Conservation (phyloP, 2,113 vertebrate species). For the Turdus rufiventris region DNA sequence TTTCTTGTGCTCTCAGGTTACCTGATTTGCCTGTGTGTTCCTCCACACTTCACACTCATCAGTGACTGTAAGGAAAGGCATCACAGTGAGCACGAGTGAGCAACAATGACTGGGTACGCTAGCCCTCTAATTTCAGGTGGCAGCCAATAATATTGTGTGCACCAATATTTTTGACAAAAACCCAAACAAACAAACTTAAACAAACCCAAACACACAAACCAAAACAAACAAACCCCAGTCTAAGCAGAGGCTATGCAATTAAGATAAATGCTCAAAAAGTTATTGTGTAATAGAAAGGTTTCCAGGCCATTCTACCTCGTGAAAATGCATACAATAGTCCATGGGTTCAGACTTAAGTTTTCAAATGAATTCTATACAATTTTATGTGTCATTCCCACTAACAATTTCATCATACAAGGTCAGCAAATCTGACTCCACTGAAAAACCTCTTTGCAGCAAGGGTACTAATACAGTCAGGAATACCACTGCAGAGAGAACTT, state of each 20-base stretch:
- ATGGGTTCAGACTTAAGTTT: not conserved
- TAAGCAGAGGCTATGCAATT: not conserved
- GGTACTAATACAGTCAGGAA: not conserved
- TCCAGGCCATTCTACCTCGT: not conserved
- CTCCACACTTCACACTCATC: not conserved
- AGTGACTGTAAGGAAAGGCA: not conserved
- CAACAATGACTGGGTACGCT: not conserved
- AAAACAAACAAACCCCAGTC: not conserved
- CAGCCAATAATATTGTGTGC: not conserved
- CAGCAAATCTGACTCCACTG: not conserved
- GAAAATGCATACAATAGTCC: not conserved
- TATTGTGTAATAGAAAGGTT: not conserved
- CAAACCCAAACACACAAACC: not conserved
- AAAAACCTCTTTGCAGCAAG: not conserved
- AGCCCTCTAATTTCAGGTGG: not conserved
- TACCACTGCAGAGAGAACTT: not conserved
- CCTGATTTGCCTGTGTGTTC: not conserved
- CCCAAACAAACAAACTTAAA: not conserved
- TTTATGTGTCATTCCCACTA: not conserved
- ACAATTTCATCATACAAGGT: not conserved
- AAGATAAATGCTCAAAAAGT: not conserved
- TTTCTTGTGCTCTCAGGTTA: not conserved
- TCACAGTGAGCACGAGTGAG: not conserved
- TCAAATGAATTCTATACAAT: not conserved
- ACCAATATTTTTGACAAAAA: not conserved